A percentile compares a stretch with the other conserved stretches of the same genome.
Evolutionary conservation across 2,888 invertebrate species (phyloP).

Genomic region (Glyphotaelius pellucidus): DNA sequence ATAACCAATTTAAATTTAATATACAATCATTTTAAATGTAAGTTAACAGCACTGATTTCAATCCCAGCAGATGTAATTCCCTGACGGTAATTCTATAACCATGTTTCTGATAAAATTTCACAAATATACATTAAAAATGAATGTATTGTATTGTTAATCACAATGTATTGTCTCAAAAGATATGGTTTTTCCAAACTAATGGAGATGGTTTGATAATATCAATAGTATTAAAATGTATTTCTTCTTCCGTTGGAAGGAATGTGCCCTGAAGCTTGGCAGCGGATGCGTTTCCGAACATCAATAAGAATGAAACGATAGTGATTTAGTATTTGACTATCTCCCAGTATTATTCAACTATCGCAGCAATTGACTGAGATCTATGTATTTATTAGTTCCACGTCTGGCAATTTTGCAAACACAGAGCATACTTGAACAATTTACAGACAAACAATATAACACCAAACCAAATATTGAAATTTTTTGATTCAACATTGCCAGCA

Average conservation of each 20-base stretch:
- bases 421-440: background rate
- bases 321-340: background rate
- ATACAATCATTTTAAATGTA: background rate
- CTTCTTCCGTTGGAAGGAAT: background rate
- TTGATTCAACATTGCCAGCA: too few relatives aligned
- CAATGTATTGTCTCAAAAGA: background rate
- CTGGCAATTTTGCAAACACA: background rate
- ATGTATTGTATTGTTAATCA: background rate
- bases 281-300: background rate
- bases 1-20: background rate
- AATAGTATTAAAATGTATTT: background rate
- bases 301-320: background rate
- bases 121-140: background rate
- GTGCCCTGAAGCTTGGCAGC: background rate
- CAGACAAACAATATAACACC: too few relatives aligned
- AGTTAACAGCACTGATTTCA: too few relatives aligned
- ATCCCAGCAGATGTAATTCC: background rate
- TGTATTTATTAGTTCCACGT: background rate
- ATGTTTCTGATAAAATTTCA: background rate
- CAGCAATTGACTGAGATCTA: background rate
- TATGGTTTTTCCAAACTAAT: background rate
- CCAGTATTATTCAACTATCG: background rate
- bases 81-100: background rate
- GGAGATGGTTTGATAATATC: background rate
- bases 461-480: too few relatives aligned